Evolutionary conservation across 2,888 invertebrate species (phyloP).

Genomic region (Ornithoptera alexandrae): DNA sequence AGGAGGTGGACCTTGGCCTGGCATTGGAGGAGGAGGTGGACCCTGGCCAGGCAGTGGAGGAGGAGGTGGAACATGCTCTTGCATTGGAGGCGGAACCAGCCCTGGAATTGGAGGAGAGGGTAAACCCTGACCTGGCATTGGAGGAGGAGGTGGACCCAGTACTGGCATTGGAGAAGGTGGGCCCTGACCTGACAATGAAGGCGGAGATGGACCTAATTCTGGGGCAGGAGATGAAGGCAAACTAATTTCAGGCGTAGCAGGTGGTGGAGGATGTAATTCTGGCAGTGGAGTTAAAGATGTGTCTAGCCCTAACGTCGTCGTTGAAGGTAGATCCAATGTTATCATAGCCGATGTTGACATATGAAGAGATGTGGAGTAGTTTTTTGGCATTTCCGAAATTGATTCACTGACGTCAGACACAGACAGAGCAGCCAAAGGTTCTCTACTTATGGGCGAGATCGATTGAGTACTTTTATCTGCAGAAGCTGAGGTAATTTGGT

Average conservation of each 20-base stretch:
- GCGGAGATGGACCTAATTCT: constrained; percentile 39
- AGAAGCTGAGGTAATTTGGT: constrained; percentile 31
- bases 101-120: constrained; percentile 58
- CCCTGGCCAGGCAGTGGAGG: constrained; percentile 56
- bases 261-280: constrained; percentile 45
- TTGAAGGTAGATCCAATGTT: background rate
- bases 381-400: background rate
- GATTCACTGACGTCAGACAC: background rate
- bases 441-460: constrained; percentile 47
- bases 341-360: background rate
- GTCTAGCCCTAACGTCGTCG: constrained; percentile 52
- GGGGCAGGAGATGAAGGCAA: constrained; percentile 61
- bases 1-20: constrained; percentile 53
- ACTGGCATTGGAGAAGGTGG: constrained; percentile 60
- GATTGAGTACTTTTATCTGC: constrained; percentile 3
- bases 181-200: constrained; percentile 47
- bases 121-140: constrained; percentile 50
- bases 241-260: constrained; percentile 49
- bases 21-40: constrained; percentile 59
- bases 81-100: constrained; percentile 50
- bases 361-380: background rate
- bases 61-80: constrained; percentile 53
- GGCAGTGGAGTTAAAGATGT: constrained; percentile 57
- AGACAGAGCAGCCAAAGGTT: constrained; percentile 47
- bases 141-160: constrained; percentile 32